Base-by-base conservation (phyloP, 2,113 vertebrate species). In the Drymodes brunneopygia region DNA sequence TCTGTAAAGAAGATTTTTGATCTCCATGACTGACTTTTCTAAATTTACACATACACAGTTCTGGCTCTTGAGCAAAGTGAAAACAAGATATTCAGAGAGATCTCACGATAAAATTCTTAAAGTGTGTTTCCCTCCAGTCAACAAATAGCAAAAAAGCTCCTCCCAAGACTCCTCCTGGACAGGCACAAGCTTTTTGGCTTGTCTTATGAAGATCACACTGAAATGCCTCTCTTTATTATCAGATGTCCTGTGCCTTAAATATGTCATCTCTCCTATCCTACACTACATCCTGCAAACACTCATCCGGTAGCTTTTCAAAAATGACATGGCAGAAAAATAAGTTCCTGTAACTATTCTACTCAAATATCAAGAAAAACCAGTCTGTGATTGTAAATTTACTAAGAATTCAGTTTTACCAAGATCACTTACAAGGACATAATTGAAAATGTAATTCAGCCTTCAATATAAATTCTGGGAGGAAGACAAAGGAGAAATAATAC, bases 101-200 rank as follows among this genome's bases (percentile, higher is more conserved):
- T 27, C 12, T 51, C 54, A 58, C 21, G 5, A 31, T 56, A 71
- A 77, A 70, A 69, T 67, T 80, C 36, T 72, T 31, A 67, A 77
- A 35, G 10, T 7, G 3, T 29, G 17, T 29, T 85, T 66, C 66
- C 18, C 11, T 67, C 16, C 19, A 33, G 36, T 27, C 21, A 83
- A 60, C 17, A 40, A 54, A 45, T 2, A 54, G 29, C n/a, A 80
- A 40, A 86, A 73, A 14, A 58, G 12, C 2, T 42, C 35, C 23
- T 67, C 40, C 36, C 31, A 83, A 50, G 44, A 29, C 21, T 56
- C 5, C 3, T 44, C 16, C 53, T n/a, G 22, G 22, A 62, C 0
- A 54, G 31, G 23, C 27, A 74, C 0, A 0, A 71, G 57, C 1
- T 60, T 81, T 60, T 84, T 16, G 3, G 5, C 6, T 53, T 89